These are phyloP conservation scores for Agriopis marginaria DNA, from an alignment of 2,888 invertebrate species.

Conservation along the genomic window DNA sequence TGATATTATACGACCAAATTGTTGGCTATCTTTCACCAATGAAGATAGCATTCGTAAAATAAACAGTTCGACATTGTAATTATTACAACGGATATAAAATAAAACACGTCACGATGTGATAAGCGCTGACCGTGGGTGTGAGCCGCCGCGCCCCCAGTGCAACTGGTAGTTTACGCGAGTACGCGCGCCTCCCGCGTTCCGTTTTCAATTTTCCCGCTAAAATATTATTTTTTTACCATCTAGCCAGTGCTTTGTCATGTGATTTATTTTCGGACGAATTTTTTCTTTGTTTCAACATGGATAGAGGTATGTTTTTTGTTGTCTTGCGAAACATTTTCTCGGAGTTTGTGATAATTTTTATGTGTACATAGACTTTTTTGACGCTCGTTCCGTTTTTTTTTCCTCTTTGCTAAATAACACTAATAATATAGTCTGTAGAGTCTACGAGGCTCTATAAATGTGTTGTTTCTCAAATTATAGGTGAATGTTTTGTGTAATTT, in stretches of 20 bases:
- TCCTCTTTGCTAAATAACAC: too few species aligned
- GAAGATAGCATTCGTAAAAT: conserved; percentile 45
- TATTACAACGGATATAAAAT: conserved; percentile 40
- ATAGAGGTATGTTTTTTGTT: conserved; percentile 52
- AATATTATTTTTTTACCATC: conserved; percentile 29
- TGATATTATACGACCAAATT: conserved; percentile 26
- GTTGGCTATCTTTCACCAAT: conserved; percentile 43
- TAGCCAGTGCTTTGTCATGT: conserved; percentile 45
- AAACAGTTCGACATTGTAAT: conserved; percentile 42
- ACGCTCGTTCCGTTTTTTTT: background rate
- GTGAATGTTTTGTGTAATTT: conserved; percentile 11
- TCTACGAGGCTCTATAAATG: background rate
- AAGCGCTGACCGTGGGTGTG: conserved; percentile 56
- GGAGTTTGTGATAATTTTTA: background rate
- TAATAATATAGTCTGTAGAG: too few species aligned
- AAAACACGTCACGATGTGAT: conserved; percentile 57
- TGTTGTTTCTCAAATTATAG: conserved; percentile 13
- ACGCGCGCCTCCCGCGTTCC: conserved; percentile 50
- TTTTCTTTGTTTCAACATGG: conserved; percentile 47
- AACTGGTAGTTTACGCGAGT: conserved; percentile 51
- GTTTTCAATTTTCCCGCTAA: conserved; percentile 50
- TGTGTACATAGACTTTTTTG: background rate
- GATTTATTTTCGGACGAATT: conserved; percentile 35
- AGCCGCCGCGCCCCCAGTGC: conserved; percentile 68
- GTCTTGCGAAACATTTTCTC: background rate